Evolutionary conservation across 2,888 invertebrate species (phyloP), one percentile per base, ranked within the genome.

Genomic region (Brachyptera putata): DNA sequence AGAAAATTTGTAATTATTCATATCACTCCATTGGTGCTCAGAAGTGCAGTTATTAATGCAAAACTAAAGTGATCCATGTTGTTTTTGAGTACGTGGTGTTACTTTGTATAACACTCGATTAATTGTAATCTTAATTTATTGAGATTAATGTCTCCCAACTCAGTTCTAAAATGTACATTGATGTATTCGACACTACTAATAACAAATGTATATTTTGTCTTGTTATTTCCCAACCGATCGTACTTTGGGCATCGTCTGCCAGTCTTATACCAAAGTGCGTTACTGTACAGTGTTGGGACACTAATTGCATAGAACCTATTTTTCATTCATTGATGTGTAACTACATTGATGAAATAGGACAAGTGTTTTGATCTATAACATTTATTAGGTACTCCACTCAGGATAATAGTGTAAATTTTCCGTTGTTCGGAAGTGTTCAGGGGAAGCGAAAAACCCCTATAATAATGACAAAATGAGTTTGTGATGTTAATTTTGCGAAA

Each of bases 371-470:
- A 24, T 21, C 2, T 24, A 3, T 46, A 21, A 3, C 21, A n/a
- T 9, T 46, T 21, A 22, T 46, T 46, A 21, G 4, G 16, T 41
- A 22, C 46, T 46, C 46, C 46, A 22, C 46, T 46, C 46, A 46
- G 46, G 46, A 46, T 46, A 41, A 21, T 46, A 46, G 46, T 30
- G 22, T 22, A 21, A 46, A 46, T 22, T 46, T 46, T 46, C 46
- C 22, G 22, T 21, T 46, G 24, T 36, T 53, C 34, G 34, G 16
- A 34, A 36, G 34, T 53, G 53, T 53, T 53, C 36, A 34, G 53
- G 53, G 53, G 18, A 26, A 36, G 13, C 30, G 30, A 53, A 34
- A 36, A 21, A 36, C 18, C 34, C 46, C n/a, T 46, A 46, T 24
- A 21, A 46, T 46, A 24, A 41, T 41, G 41, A 41, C 18, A 18